Conservation (phyloP, 1,140 invertebrate species). For the Drosophila arawakana region DNA sequence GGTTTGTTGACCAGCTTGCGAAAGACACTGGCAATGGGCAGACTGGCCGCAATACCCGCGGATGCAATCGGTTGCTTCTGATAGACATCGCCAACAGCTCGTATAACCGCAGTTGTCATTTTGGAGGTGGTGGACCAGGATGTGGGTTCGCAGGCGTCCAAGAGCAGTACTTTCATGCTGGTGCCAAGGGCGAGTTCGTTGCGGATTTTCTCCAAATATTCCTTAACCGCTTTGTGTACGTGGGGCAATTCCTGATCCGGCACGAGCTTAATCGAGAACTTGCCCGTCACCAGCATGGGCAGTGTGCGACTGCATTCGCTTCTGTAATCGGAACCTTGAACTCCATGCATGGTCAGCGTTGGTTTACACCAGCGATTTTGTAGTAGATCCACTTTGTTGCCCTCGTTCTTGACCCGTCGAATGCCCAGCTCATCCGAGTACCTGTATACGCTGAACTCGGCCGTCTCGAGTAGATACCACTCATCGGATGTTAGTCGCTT, state of each 20-base stretch:
- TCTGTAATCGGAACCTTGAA: constrained; percentile 27
- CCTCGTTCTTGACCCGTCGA: constrained; percentile 25
- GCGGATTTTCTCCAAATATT: not conserved
- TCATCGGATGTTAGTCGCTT: not conserved
- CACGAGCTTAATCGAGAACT: constrained; percentile 47
- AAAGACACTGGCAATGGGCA: constrained; percentile 48
- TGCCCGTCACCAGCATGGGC: constrained; percentile 40
- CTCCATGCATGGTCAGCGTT: constrained; percentile 42
- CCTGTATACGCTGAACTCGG: constrained; percentile 30
- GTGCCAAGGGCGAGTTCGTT: constrained; percentile 8
- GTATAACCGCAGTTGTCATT: not conserved
- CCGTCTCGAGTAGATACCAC: constrained; percentile 40
- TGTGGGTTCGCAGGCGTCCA: constrained; percentile 17
- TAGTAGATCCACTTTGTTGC: constrained; percentile 24
- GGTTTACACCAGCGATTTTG: constrained; percentile 47
- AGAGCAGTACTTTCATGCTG: not conserved
- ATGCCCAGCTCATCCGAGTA: constrained; percentile 41
- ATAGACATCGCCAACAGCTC: constrained; percentile 13
- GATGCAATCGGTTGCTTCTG: not conserved
- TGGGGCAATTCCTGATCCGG: constrained; percentile 28
- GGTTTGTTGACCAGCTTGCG: constrained; percentile 26
- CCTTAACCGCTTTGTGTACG: not conserved
- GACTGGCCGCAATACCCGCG: constrained; percentile 17
- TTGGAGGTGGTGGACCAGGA: constrained; percentile 11
- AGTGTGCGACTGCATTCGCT: not conserved